Evolutionary conservation across 2,888 invertebrate genomes (phyloP), one percentile per base, ranked within the genome.

Genomic region (Drosophila acutilabella): DNA sequence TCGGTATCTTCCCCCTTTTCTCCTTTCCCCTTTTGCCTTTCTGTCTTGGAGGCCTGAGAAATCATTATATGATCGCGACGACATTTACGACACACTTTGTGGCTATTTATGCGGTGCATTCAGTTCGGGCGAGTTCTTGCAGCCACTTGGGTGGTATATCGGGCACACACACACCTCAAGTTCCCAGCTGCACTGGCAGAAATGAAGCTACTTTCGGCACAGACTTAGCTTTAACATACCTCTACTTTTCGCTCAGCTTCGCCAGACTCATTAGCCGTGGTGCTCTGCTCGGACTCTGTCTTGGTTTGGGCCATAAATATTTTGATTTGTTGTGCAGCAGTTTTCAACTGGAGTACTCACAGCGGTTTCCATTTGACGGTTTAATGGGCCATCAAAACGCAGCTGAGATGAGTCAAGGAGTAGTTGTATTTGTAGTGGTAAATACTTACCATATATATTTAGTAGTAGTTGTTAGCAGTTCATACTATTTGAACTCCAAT

Each of bases 1-100:
- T 23, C 23, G 23, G 23, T 23, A 6, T 23, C 23, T 23, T 23
- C 26, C 6, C 4, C 8, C 40, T 16, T 23, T 18, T 14, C 5
- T 44, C 26, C 36, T 3, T 8, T 30, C 1, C 7, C 10, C n/a
- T 4, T 1, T 20, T 60, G 18, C 16, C 2, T 6, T 40, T 18
- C 50, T 30, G 42, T 36, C 30, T 30, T 50, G 62, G 48, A 40
- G 52, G 58, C 48, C 48, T 58, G 38, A 42, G 47, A 70, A 48
- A 74, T 78, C 75, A 81, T 88, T 84, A 88, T 89, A 89, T 79
- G 88, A 88, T 81, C 80, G 67, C 66, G 54, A 68, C 61, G 89
- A 83, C 90, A 82, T 85, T 84, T 87, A 85, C 89, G 90, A 89
- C 90, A 87, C 89, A 89, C 83, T 89, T 87, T 80, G 87, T 70